Evolutionary conservation across 2,888 invertebrate species (phyloP).

Genomic region (Rhagonycha lutea): DNA sequence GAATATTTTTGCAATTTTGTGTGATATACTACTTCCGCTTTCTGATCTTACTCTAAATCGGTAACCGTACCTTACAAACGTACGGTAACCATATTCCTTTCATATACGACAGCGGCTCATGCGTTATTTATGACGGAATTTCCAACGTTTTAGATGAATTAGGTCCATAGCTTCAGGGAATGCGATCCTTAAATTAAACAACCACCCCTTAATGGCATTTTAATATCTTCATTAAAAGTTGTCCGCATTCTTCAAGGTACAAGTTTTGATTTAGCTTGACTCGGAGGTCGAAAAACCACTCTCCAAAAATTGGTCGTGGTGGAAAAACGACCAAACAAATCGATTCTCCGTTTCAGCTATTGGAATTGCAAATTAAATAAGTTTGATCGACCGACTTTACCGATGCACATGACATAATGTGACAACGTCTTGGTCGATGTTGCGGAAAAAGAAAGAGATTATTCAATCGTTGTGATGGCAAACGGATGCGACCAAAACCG

Average conservation of each 20-base stretch:
- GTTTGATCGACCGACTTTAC: not conserved
- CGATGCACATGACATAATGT: not conserved
- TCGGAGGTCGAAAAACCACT: not conserved
- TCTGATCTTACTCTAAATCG: constrained; percentile 36
- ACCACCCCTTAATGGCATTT: not conserved
- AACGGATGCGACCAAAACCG: not conserved
- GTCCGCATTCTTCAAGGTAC: not conserved
- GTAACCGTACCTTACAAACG: constrained; percentile 5
- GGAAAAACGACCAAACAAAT: not conserved
- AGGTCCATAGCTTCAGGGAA: constrained; percentile 4
- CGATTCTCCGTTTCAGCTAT: not conserved
- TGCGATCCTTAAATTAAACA: not conserved
- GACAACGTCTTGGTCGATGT: not conserved
- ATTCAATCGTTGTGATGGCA: not conserved
- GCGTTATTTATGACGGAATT: constrained; percentile 40
- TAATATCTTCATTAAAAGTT: not conserved
- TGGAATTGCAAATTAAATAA: not conserved
- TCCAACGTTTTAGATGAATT: constrained; percentile 29
- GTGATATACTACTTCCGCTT: constrained; percentile 35
- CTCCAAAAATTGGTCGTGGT: not conserved
- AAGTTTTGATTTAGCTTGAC: not conserved
- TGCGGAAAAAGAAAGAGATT: not conserved
- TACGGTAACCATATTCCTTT: constrained; percentile 33
- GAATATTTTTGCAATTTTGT: constrained; percentile 39
- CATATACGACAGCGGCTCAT: constrained; percentile 28